These are phyloP conservation scores for Paragorgia papillata DNA, from an alignment of 92 coral and sea anemone genomes.

Conservation along the genomic window DNA sequence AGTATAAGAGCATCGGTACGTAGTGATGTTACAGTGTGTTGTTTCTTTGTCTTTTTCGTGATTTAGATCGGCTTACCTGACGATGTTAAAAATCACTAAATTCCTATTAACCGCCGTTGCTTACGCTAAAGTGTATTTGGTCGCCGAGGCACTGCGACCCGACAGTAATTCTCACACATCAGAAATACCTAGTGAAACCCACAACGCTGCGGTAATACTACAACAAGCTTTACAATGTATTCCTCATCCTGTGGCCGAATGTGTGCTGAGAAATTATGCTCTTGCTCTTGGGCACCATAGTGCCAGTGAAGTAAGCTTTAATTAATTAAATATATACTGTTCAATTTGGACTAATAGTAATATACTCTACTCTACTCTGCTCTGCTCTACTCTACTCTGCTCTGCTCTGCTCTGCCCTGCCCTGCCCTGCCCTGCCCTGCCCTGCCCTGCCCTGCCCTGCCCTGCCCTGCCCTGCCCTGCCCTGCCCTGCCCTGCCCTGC, in stretches of 20 bases:
- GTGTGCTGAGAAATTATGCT: conserved; percentile 87
- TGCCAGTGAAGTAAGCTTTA: conserved; percentile 64
- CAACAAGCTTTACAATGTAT: conserved; percentile 94
- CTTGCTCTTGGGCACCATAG: conserved; percentile 81
- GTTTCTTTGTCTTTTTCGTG: not conserved
- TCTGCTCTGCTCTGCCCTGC: no score
- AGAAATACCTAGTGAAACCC: conserved; percentile 81
- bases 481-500: no score
- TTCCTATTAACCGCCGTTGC: conserved; percentile 84
- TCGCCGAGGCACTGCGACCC: conserved; percentile 91
- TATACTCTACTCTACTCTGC: no score
- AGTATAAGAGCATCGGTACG: no score
- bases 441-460: no score
- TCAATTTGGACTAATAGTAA: no score
- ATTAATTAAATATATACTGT: no score
- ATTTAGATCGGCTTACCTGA: conserved; percentile 77
- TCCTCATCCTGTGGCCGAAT: conserved; percentile 88
- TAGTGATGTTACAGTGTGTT: not conserved
- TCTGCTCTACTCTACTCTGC: no score
- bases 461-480: no score
- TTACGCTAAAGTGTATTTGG: conserved; percentile 91
- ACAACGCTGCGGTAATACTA: conserved; percentile 88
- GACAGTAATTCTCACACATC: conserved; percentile 62
- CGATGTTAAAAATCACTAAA: conserved; percentile 85
- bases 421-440: no score